These are phyloP conservation scores for Lagorchestes hirsutus DNA, from an alignment of 2,797 vertebrate species.

Conservation along the genomic window DNA sequence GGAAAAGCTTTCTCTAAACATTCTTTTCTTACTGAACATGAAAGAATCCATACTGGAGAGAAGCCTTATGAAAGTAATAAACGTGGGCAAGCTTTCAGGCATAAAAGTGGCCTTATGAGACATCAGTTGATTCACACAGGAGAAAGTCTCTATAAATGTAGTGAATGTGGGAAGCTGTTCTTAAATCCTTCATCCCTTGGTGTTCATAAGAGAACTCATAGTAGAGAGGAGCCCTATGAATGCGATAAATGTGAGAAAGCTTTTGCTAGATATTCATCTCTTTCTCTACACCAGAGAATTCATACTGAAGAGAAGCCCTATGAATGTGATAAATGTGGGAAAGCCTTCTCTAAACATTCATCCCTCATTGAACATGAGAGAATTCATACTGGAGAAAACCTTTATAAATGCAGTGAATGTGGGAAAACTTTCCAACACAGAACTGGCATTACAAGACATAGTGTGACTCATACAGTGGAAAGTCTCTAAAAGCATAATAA, in stretches of 20 bases:
- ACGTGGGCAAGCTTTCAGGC: conserved; percentile 76
- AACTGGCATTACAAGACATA: neutral
- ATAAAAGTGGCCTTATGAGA: conserved; percentile 74
- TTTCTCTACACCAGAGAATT: neutral
- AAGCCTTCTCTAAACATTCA: neutral
- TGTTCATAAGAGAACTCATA: conserved; percentile 37
- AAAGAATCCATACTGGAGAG: conserved; percentile 71
- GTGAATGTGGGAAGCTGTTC: conserved; percentile 7
- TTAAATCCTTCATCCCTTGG: conserved; percentile 48
- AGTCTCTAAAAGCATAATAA: conserved; percentile 23
- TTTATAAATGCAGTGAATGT: neutral
- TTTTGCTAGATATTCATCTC: neutral
- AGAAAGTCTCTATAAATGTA: neutral
- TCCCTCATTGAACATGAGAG: neutral
- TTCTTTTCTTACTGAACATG: conserved; percentile 75
- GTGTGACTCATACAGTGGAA: neutral
- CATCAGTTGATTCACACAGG: conserved; percentile 60
- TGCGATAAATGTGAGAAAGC: neutral
- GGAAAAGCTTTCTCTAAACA: conserved; percentile 81
- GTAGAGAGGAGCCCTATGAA: neutral
- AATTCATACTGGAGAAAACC: neutral
- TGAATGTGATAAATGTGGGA: neutral
- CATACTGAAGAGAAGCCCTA: neutral
- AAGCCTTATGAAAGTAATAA: conserved; percentile 74
- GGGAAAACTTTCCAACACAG: neutral